Conservation (phyloP, 2,797 vertebrate species). For the Distichodus sexfasciatus region DNA sequence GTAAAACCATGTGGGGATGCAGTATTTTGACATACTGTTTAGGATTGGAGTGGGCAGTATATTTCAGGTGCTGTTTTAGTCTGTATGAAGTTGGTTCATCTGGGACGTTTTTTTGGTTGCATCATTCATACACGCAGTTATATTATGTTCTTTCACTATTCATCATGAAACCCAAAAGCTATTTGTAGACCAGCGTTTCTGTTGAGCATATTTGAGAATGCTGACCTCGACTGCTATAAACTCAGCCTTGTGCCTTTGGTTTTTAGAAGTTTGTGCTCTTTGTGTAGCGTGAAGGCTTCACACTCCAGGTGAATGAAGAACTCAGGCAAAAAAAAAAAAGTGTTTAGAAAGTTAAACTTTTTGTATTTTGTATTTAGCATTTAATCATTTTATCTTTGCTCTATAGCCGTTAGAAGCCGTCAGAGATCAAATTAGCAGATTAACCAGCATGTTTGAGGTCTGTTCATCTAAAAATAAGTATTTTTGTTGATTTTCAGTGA, state of each 20-base stretch:
- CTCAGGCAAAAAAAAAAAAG: not conserved
- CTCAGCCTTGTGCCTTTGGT: conserved; percentile 26
- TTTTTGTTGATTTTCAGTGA: not conserved
- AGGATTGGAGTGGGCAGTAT: too few species aligned
- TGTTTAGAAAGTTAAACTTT: not conserved
- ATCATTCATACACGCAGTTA: too few species aligned
- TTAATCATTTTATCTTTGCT: not conserved
- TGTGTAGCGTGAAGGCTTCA: not conserved
- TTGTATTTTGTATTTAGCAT: not conserved
- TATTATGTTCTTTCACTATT: too few species aligned
- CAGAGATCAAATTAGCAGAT: not conserved
- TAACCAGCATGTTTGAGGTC: not conserved
- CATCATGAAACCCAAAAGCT: not conserved
- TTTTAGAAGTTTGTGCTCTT: not conserved
- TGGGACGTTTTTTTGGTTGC: too few species aligned
- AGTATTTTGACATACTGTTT: too few species aligned
- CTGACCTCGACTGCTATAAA: not conserved
- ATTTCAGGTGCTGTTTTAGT: too few species aligned
- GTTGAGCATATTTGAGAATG: not conserved
- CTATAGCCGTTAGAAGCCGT: not conserved
- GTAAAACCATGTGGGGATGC: too few species aligned
- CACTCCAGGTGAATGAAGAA: not conserved
- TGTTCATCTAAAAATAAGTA: not conserved
- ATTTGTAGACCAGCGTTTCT: not conserved
- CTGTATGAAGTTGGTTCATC: too few species aligned